Evolutionary conservation across 2,888 invertebrate genomes (phyloP).

Genomic region (Octonoba sinensis): DNA sequence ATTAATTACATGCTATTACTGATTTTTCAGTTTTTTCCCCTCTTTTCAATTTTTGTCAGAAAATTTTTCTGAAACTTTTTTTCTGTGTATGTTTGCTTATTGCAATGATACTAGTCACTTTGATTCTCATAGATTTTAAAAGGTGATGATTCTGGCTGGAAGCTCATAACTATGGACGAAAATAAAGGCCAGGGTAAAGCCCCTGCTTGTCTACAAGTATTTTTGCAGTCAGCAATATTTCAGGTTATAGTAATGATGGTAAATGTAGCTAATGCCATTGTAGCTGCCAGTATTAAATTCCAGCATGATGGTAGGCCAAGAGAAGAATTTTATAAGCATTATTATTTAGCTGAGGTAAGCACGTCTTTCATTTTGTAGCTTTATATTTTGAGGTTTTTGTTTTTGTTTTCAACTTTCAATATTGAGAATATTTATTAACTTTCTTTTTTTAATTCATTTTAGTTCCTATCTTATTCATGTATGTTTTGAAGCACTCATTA

Average conservation of each 20-base stretch:
- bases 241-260: conserved; percentile 93
- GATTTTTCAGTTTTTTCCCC: too few relatives aligned
- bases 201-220: conserved; percentile 86
- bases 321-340: conserved; percentile 82
- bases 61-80: too few relatives aligned
- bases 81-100: too few relatives aligned
- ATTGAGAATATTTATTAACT: too few relatives aligned
- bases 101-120: too few relatives aligned
- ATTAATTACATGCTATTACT: too few relatives aligned
- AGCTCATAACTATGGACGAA: conserved; percentile 94
- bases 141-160: conserved; percentile 95
- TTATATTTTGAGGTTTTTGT: background rate
- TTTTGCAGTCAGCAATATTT: conserved; percentile 91
- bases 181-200: conserved; percentile 80
- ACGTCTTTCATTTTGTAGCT: background rate
- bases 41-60: too few relatives aligned
- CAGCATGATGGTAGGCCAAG: conserved; percentile 85
- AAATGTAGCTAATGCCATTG: conserved; percentile 94
- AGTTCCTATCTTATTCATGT: background rate
- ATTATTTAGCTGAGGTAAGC: conserved; percentile 89
- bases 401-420: too few relatives aligned
- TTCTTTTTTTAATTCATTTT: background rate
- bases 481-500: background rate
- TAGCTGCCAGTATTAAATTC: conserved; percentile 95
- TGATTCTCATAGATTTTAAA: conserved; percentile 76